Percentiles rank a stretch among this genome's conserved stretches.
phyloP scores from a whole-genome alignment of 2,113 vertebrate genomes.

The Dasyprocta punctata region DNA sequence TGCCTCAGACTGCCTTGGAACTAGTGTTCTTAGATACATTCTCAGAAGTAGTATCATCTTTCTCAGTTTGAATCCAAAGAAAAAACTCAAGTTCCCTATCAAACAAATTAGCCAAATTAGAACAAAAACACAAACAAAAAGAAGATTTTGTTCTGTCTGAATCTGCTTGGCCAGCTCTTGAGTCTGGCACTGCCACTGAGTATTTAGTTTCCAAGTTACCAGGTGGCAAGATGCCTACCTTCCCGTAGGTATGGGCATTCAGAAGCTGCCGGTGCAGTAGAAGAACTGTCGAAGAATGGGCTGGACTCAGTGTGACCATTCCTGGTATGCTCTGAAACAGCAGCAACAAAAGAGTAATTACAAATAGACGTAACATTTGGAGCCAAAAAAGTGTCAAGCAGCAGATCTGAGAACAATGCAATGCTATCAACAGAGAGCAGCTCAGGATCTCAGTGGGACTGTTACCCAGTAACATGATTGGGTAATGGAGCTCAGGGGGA shows the following conservation, averaged over 20 bases:
- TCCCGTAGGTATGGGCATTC: background rate
- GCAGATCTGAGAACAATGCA: background rate
- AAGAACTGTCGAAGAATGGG: background rate
- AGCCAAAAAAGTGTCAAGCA: background rate
- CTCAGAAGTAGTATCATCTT: background rate
- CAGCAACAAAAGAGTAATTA: background rate
- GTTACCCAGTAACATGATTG: fast-evolving
- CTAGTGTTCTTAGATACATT: background rate
- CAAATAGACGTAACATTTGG: background rate
- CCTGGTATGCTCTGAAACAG: background rate
- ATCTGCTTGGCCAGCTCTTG: constrained; percentile 13
- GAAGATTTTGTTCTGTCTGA: background rate
- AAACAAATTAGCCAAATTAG: constrained; percentile 15
- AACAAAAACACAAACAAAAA: constrained; percentile 10
- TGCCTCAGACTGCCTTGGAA: background rate
- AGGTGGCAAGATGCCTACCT: background rate
- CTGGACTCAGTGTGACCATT: background rate
- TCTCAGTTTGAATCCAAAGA: constrained; percentile 38
- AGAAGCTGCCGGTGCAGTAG: background rate
- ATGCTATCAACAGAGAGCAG: background rate
- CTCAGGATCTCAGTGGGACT: background rate
- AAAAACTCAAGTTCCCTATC: background rate
- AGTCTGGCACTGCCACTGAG: background rate
- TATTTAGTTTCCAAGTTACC: constrained; percentile 22
- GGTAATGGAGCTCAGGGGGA: background rate